Conservation (phyloP, 2,113 vertebrate species). For the Physeter macrocephalus region DNA sequence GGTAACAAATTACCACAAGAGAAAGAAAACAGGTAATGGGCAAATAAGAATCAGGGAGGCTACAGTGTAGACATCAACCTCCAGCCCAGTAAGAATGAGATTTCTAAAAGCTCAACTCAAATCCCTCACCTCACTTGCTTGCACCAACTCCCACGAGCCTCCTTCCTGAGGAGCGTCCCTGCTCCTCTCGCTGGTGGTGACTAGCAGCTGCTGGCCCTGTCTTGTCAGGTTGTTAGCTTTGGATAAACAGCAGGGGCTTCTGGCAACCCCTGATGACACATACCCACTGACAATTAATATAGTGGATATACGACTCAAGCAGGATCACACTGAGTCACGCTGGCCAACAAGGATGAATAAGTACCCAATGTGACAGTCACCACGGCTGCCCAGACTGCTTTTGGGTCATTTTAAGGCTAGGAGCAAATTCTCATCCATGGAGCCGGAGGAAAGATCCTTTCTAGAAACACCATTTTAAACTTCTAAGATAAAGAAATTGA, state of each 20-base stretch:
- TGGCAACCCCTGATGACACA: constrained; percentile 32
- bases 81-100: background rate
- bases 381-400: background rate
- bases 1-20: background rate
- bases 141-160: background rate
- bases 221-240: background rate
- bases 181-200: background rate
- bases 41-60: background rate
- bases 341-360: background rate
- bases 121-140: background rate
- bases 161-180: background rate
- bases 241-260: constrained; percentile 22
- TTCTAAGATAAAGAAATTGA: background rate
- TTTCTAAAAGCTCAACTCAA: background rate
- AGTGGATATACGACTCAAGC: background rate
- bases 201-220: background rate
- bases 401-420: background rate
- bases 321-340: background rate
- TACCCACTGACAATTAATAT: constrained; percentile 41
- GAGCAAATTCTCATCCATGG: background rate
- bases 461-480: background rate
- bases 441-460: background rate
- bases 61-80: background rate
- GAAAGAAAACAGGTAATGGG: background rate
- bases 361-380: background rate